phyloP scores from a whole-genome alignment of 2,113 vertebrate species.

The Lipotes vexillifer region DNA sequence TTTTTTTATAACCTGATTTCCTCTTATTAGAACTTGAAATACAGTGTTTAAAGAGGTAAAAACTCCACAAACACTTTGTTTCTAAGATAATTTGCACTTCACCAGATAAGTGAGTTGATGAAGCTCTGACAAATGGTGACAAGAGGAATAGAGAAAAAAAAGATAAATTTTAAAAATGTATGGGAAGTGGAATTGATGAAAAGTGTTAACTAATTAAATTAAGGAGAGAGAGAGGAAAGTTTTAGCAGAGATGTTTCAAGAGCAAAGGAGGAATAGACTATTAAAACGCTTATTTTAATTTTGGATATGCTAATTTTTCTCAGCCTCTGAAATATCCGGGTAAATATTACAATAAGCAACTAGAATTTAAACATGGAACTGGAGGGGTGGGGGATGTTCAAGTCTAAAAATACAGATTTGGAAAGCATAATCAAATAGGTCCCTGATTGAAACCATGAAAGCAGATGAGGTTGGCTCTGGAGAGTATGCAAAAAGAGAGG shows the following conservation, averaged over 20 bases:
- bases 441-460: neutral
- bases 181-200: neutral
- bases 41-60: neutral
- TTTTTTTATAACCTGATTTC: neutral
- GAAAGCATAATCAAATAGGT: neutral
- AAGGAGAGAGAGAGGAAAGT: neutral
- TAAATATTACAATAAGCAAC: neutral
- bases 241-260: neutral
- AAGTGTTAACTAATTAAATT: neutral
- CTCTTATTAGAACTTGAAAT: conserved; percentile 11
- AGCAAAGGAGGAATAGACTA: neutral
- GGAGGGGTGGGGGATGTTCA: neutral
- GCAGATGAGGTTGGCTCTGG: neutral
- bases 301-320: neutral
- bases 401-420: neutral
- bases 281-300: neutral
- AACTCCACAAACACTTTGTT: neutral
- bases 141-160: neutral
- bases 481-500: neutral
- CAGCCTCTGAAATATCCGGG: neutral
- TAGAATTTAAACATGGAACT: neutral
- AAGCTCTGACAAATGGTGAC: neutral
- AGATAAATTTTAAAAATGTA: neutral
- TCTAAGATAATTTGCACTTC: neutral
- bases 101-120: neutral